Base-by-base conservation (phyloP, 2,113 vertebrate species). In the Prionailurus bengalensis region DNA sequence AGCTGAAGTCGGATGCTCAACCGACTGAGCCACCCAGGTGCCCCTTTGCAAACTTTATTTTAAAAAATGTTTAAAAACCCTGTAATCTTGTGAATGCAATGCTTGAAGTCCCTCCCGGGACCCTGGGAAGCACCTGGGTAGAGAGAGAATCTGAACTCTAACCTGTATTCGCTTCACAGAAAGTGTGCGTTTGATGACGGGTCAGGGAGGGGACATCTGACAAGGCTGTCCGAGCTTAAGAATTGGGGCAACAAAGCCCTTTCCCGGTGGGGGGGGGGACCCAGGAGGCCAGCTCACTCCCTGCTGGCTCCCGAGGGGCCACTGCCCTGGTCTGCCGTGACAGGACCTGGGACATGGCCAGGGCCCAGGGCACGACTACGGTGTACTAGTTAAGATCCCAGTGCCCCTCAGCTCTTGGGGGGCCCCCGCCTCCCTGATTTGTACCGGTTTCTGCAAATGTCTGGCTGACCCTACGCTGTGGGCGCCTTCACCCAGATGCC, bases 351-450 rank as follows among this genome's bases (percentile, higher is more conserved):
- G 7, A 4, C 10, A 0, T 0, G 19, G 63, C 27, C 51, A 36
- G 87, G n/a, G 53, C 27, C 19, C 53, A 27, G 42, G 39, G 51
- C 33, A 10, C 0, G 81, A 0, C 23, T 6, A 1, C 33, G 7
- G 14, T 3, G 31, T 4, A 3, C 21, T 39, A 6, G 55, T 9
- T 1, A 14, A 51, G 7, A 23, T 33, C 68, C 68, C 2, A 2
- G 2, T 0, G 16, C 16, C 0, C 42, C 33, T 16, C 16, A 2
- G 70, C 7, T 2, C 5, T 13, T 2, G 33, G 25, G 36, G 68
- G 7, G 12, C 48, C n/a, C 55, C 31, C 61, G 0, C 16, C 6
- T 11, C 71, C 58, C 8, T 0, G 5, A 23, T 4, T 0, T 4
- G 8, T 5, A 11, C 36, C 27, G 17, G 0, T 17, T 25, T 48